Percentiles rank a stretch among this genome's conserved stretches.
Conservation (phyloP, 2,888 invertebrate species). For the Eupeodes latifasciatus region DNA sequence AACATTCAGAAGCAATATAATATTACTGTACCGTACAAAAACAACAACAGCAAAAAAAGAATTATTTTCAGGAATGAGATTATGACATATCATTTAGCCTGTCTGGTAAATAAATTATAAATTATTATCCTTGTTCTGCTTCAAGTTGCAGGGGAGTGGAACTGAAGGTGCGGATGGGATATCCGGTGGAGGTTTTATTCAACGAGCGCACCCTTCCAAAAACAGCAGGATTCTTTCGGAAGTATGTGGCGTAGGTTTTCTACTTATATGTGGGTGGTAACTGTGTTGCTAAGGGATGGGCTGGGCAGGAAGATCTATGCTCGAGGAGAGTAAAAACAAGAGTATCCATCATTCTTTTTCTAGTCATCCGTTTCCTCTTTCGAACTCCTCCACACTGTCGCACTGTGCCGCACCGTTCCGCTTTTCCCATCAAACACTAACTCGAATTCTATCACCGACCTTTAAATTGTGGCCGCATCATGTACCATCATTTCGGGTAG, state of each 20-base stretch:
- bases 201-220: not conserved
- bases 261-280: too few relatives aligned
- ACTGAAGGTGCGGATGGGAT: not conserved
- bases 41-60: not conserved
- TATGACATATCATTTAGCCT: constrained; percentile 61
- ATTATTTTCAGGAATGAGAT: constrained; percentile 36
- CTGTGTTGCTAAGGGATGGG: not conserved
- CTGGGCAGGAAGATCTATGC: constrained; percentile 15
- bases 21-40: not conserved
- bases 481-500: constrained; percentile 37
- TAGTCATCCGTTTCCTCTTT: constrained; percentile 29
- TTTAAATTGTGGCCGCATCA: constrained; percentile 45
- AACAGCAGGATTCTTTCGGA: constrained; percentile 15
- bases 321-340: constrained; percentile 10
- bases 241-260: not conserved
- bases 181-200: constrained; percentile 20
- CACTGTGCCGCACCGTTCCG: too few relatives aligned
- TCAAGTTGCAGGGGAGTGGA: not conserved
- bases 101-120: constrained; percentile 63
- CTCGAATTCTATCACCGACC: constrained; percentile 27
- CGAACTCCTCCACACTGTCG: not conserved
- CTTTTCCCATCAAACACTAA: not conserved
- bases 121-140: constrained; percentile 14
- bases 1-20: not conserved
- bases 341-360: constrained; percentile 40